A percentile compares a stretch with the other conserved stretches of the same genome.
phyloP scores from a whole-genome alignment of 2,113 vertebrate genomes.

The Galbula dea region DNA sequence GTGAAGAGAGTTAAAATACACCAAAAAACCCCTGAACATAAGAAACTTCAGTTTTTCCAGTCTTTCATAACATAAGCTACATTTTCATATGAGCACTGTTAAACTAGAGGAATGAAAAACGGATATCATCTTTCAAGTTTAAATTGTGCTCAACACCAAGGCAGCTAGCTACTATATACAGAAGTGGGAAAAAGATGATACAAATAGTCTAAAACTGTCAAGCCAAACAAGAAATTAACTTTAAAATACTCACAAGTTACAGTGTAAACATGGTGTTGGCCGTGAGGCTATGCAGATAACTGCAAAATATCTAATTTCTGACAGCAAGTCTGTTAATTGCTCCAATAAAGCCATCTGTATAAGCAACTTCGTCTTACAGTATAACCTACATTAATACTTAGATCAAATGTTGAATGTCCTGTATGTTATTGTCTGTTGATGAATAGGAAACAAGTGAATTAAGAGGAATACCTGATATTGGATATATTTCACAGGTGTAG shows the following conservation, averaged over 20 bases:
- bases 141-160: not conserved
- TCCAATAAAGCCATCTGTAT: not conserved
- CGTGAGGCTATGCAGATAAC: not conserved
- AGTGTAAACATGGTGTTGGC: not conserved
- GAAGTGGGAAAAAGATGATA: not conserved
- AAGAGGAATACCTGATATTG: constrained; percentile 85
- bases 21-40: not conserved
- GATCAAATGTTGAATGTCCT: not conserved
- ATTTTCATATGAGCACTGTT: not conserved
- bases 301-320: not conserved
- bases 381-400: not conserved
- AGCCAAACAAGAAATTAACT: not conserved
- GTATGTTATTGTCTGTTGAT: not conserved
- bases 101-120: not conserved
- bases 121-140: not conserved
- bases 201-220: not conserved
- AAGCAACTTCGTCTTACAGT: not conserved
- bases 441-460: not conserved
- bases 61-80: not conserved
- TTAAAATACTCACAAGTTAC: not conserved
- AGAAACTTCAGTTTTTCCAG: not conserved
- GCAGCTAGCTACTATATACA: not conserved
- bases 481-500: constrained; percentile 98
- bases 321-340: not conserved
- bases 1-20: not conserved